Conservation (phyloP, 1,140 invertebrate genomes). For the Pemphigus obesinymphae region DNA sequence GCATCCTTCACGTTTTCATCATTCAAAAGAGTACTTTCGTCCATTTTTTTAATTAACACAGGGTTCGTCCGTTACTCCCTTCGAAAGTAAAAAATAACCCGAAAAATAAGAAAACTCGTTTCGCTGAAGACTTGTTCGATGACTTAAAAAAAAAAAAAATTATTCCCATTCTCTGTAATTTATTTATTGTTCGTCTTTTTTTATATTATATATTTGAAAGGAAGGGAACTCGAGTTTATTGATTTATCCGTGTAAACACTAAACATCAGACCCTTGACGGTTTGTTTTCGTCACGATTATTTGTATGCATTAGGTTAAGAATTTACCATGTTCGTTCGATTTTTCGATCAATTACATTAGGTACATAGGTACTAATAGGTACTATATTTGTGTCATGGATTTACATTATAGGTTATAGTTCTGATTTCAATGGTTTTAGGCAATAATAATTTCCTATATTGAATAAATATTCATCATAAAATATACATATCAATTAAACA, state of each 20-base stretch:
- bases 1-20: neutral
- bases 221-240: conserved; percentile 14
- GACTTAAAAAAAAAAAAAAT: neutral
- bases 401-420: neutral
- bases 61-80: neutral
- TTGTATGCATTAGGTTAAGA: neutral
- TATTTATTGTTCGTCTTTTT: conserved; percentile 6
- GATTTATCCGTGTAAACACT: conserved; percentile 24
- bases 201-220: neutral
- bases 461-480: no score
- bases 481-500: no score
- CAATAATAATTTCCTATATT: neutral
- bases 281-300: conserved; percentile 9
- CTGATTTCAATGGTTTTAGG: neutral
- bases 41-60: conserved; percentile 22
- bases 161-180: conserved; percentile 7
- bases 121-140: neutral
- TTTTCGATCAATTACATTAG: conserved; percentile 15
- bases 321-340: neutral
- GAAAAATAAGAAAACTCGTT: neutral
- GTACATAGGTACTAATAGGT: no score
- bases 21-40: neutral
- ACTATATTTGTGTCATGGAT: neutral
- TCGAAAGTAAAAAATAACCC: neutral
- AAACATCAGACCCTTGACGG: conserved; percentile 3